Evolutionary conservation across 1,140 invertebrate genomes (phyloP).

Genomic region (Galleria mellonella): DNA sequence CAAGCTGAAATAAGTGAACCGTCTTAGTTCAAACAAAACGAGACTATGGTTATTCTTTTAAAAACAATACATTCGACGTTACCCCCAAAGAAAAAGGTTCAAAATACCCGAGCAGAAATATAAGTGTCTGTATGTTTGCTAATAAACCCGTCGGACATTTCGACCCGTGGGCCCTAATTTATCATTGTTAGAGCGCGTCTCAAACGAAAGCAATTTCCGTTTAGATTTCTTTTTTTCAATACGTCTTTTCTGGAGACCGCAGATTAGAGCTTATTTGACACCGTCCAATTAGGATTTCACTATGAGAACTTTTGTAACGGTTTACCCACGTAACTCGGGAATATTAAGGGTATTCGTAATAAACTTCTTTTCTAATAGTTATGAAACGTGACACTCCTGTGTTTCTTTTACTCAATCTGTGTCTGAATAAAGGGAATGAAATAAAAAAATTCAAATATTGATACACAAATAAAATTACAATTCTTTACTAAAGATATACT

Average conservation of each 20-base stretch:
- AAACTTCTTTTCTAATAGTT: too few species aligned
- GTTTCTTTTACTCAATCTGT: too few species aligned
- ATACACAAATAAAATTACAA: too few species aligned
- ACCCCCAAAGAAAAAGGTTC: conserved; percentile 16
- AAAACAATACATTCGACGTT: conserved; percentile 16
- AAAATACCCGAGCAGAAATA: conserved; percentile 23
- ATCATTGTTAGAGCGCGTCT: conserved; percentile 47
- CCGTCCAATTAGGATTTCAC: conserved; percentile 18
- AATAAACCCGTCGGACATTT: conserved; percentile 45
- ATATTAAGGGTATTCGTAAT: too few species aligned
- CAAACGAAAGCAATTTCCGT: conserved; percentile 52
- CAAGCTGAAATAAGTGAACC: conserved; percentile 12
- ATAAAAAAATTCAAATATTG: too few species aligned
- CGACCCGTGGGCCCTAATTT: conserved; percentile 41
- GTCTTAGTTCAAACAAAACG: conserved; percentile 2
- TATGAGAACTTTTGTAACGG: conserved; percentile 2
- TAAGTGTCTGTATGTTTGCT: conserved; percentile 38
- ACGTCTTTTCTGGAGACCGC: conserved; percentile 16
- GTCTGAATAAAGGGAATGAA: too few species aligned
- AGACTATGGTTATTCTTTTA: neutral
- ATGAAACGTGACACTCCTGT: too few species aligned
- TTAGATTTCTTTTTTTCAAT: conserved; percentile 36
- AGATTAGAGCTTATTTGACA: conserved; percentile 29
- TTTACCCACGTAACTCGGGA: too few species aligned
- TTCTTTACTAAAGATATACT: too few species aligned